Base-by-base conservation (phyloP, 2,888 invertebrate species). In the Dryocosmus kuriphilus region DNA sequence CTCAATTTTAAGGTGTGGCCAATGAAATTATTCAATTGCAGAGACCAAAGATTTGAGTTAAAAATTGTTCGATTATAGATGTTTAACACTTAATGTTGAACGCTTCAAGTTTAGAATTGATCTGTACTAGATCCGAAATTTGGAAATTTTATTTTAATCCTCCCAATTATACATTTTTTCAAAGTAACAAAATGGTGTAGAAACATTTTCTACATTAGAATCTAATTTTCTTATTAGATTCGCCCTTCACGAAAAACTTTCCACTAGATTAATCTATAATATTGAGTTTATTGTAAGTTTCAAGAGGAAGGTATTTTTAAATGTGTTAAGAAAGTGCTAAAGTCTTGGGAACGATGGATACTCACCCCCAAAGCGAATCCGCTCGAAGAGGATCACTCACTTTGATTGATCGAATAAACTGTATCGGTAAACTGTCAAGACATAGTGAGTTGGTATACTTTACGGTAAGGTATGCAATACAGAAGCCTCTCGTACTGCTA, bases 361-460 rank as follows among this genome's bases (percentile, higher is more conserved):
- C 41, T 27, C 65, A 41, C 41, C 51, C 8, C 63, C 76, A 32
- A 24, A 73, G 76, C 74, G 79, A 51, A 77, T 80, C 80, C 80
- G 80, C 80, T 81, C 71, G 77, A 57, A 76, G 77, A 77, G 80
- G 77, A 80, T 81, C 81, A 77, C 81, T 81, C 81, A 81, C 77
- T 82, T 82, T 80, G 81, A 82, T 82, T 82, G 80, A 82, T 82
- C 80, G 81, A 82, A 82, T 82, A 82, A 82, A 80, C 77, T 74
- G 75, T 30, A 82, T 82, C 76, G 80, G 77, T 76, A 77, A 82
- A 79, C 79, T 82, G 81, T 79, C 81, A 76, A 63, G 76, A 57
- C 77, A 80, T 77, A 75, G 74, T 71, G 81, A 76, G 76, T 77
- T 76, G 79, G 80, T 80, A 73, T 77, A 41, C 41, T 81, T 76